Base-by-base conservation (phyloP, 1,140 invertebrate species). In the Panagrolaimus sp. region DNA sequence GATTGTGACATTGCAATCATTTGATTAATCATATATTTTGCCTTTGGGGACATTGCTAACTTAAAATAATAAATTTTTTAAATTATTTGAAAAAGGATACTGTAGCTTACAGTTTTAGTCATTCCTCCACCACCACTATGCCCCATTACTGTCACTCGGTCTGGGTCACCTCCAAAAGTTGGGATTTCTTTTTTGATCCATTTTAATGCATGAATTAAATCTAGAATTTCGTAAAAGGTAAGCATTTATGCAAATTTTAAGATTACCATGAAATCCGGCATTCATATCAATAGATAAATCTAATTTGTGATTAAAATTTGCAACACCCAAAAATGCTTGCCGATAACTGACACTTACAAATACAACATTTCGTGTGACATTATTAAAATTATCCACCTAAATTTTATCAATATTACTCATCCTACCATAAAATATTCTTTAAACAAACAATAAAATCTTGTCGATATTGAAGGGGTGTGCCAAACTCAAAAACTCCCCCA, bases 161-260 rank as follows among this genome's bases (percentile, higher is more conserved):
- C 63, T 9, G 63, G 63, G 28, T 32, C 2, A 6, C 63, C 63
- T 12, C 63, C 63, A 43, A 64, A 64, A 2, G 17, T 64, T 2
- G 24, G 4, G 15, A 64, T 64, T 64, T 64, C 63, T 5, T 64
- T 64, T 64, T 64, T 64, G 17, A 43, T 38, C 63, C 63, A 64
- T 43, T 43, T 32, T n/a, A 64, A 43, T 6, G 28, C 63, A 21
- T 64, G 28, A 9, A 64, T 28, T 21, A 64, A 2, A 43, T 64
- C 63, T 43, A 12, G 28, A 32, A 64, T n/a, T n/a, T n/a, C n/a
- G n/a, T n/a, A n/a, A n/a, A n/a, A n/a, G n/a, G n/a, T n/a, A n/a
- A n/a, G n/a, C n/a, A n/a, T n/a, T n/a, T n/a, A n/a, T n/a, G n/a
- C n/a, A n/a, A n/a, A n/a, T n/a, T n/a, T n/a, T n/a, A n/a, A n/a